Percentiles rank a stretch among this genome's conserved stretches.
Evolutionary conservation across 2,888 invertebrate species (phyloP).

Genomic region (Tipula unca): DNA sequence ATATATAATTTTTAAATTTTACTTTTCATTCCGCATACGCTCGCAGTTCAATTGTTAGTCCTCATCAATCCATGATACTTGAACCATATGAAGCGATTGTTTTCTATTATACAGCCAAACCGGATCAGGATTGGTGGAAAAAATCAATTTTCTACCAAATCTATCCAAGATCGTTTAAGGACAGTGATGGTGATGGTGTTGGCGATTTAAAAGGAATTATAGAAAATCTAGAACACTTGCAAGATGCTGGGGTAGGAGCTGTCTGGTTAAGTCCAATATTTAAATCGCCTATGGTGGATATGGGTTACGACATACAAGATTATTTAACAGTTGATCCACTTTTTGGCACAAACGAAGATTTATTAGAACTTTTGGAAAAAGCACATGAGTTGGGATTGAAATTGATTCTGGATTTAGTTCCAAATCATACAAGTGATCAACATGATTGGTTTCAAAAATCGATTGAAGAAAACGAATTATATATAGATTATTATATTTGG

Average conservation of each 20-base stretch:
- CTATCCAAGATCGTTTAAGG: conserved; percentile 66
- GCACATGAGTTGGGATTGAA: conserved; percentile 42
- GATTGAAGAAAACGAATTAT: conserved; percentile 47
- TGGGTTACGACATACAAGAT: conserved; percentile 69
- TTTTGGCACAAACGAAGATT: conserved; percentile 63
- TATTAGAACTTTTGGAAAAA: conserved; percentile 50
- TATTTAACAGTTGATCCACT: conserved; percentile 56
- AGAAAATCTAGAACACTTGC: conserved; percentile 50
- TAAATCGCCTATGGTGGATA: conserved; percentile 58
- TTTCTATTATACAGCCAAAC: neutral
- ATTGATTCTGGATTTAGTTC: conserved; percentile 45
- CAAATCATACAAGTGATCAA: conserved; percentile 42
- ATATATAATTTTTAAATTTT: neutral
- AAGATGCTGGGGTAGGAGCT: conserved; percentile 55
- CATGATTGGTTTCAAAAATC: conserved; percentile 65
- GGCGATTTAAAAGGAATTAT: conserved; percentile 63
- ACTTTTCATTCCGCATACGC: neutral
- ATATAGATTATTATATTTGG: conserved; percentile 67
- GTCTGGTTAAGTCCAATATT: conserved; percentile 64
- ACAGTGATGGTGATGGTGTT: conserved; percentile 61
- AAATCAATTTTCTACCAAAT: conserved; percentile 68
- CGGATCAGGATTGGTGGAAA: conserved; percentile 56
- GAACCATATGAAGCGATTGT: neutral
- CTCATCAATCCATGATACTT: neutral
- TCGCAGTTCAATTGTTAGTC: neutral